Evolutionary conservation across 1,140 invertebrate species (phyloP).

Genomic region (Halesus radiatus): DNA sequence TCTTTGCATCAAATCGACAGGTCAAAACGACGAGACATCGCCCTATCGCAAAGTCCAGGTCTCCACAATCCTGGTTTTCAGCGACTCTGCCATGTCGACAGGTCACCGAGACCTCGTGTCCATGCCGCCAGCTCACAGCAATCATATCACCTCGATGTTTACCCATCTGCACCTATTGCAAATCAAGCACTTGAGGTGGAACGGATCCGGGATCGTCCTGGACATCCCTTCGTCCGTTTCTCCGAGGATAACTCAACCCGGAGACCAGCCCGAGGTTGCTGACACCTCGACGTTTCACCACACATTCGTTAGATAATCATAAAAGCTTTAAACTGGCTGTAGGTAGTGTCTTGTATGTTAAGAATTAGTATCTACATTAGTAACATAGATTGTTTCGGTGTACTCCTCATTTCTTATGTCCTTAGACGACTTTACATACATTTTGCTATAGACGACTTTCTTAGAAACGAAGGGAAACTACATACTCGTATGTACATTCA

Average conservation of each 20-base stretch:
- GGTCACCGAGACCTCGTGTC: too few species aligned
- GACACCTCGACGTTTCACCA: slow-evolving; percentile 41
- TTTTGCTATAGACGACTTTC: not conserved
- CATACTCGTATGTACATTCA: slow-evolving; percentile 6
- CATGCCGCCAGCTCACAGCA: not conserved
- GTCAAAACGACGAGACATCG: too few species aligned
- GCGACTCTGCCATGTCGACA: too few species aligned
- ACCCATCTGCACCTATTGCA: slow-evolving; percentile 2
- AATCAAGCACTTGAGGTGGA: not conserved
- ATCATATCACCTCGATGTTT: not conserved
- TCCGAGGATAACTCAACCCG: not conserved
- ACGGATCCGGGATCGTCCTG: not conserved
- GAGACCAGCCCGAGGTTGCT: slow-evolving; percentile 7
- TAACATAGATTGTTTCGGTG: slow-evolving; percentile 41
- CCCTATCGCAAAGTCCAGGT: too few species aligned
- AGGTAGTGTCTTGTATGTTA: slow-evolving; percentile 59
- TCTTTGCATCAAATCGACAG: too few species aligned
- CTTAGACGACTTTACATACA: slow-evolving; percentile 53
- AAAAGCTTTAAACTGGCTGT: slow-evolving; percentile 58
- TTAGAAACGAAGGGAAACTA: slow-evolving; percentile 5
- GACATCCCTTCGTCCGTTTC: too few species aligned
- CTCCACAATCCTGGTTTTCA: too few species aligned
- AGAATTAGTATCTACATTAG: slow-evolving; percentile 51
- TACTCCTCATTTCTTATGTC: slow-evolving; percentile 46
- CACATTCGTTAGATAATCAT: slow-evolving; percentile 57